Conservation (phyloP, 2,888 invertebrate species). For the Harpagoxenus sublaevis region DNA sequence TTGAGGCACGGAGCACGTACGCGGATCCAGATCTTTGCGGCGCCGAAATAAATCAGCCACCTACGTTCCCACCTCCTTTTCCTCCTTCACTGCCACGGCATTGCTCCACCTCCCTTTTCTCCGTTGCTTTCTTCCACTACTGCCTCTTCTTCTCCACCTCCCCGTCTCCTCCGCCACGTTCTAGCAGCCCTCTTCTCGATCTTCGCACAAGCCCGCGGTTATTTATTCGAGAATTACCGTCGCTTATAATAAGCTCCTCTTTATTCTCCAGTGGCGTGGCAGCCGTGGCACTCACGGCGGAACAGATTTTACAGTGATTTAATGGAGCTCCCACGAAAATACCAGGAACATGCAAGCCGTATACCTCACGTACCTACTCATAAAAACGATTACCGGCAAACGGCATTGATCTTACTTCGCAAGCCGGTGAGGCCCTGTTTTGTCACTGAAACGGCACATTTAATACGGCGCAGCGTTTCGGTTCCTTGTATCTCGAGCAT, state of each 20-base stretch:
- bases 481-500: slow-evolving; percentile 14
- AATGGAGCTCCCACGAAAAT: slow-evolving; percentile 82
- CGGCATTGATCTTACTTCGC: slow-evolving; percentile 35
- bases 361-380: slow-evolving; percentile 24
- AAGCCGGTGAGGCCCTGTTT: slow-evolving; percentile 33
- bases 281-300: slow-evolving; percentile 79
- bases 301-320: slow-evolving; percentile 86
- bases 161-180: slow-evolving; percentile 51
- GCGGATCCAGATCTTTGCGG: slow-evolving; percentile 85
- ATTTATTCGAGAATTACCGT: slow-evolving; percentile 86
- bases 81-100: slow-evolving; percentile 63
- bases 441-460: slow-evolving; percentile 24
- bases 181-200: slow-evolving; percentile 78
- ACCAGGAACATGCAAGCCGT: slow-evolving; percentile 63
- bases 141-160: slow-evolving; percentile 37
- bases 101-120: slow-evolving; percentile 45
- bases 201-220: slow-evolving; percentile 82
- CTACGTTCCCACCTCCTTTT: slow-evolving; percentile 78
- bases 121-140: slow-evolving; percentile 52
- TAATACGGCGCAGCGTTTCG: not conserved
- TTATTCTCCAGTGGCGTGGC: slow-evolving; percentile 83
- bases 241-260: slow-evolving; percentile 86
- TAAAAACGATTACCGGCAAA: slow-evolving; percentile 57
- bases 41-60: slow-evolving; percentile 86
- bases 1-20: slow-evolving; percentile 86